Percentiles rank a stretch among this genome's conserved stretches.
These are phyloP conservation scores for Mastacembelus armatus DNA, from an alignment of 2,797 vertebrate genomes.

Conservation along the genomic window DNA sequence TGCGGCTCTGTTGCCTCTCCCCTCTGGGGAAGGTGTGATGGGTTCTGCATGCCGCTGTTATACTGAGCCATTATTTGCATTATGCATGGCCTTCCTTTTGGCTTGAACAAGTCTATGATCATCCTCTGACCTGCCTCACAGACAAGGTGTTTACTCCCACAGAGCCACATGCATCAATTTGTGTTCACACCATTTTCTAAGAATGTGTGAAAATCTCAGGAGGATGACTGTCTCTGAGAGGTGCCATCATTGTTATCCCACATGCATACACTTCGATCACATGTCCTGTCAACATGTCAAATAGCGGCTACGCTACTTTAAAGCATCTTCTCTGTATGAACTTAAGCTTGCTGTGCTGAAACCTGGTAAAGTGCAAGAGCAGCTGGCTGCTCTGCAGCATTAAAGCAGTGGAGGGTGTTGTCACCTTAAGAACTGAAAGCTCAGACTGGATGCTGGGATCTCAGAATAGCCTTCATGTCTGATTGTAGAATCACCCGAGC, in stretches of 20 bases:
- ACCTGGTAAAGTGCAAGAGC: slow-evolving; percentile 29
- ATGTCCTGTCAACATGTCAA: not conserved
- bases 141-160: slow-evolving; percentile 8
- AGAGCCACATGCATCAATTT: slow-evolving; percentile 12
- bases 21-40: not conserved
- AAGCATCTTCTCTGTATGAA: no score
- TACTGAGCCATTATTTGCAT: not conserved
- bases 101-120: slow-evolving; percentile 1
- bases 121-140: slow-evolving; percentile 8
- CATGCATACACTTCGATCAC: not conserved
- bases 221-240: slow-evolving; percentile 3
- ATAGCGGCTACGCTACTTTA: not conserved
- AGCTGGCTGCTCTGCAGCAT: slow-evolving; percentile 32
- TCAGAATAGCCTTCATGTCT: slow-evolving; percentile 47
- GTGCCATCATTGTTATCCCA: not conserved
- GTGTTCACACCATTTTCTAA: slow-evolving; percentile 32
- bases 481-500: slow-evolving; percentile 45
- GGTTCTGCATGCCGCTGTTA: not conserved
- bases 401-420: slow-evolving; percentile 33
- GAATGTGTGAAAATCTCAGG: slow-evolving; percentile 46
- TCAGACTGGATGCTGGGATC: slow-evolving; percentile 35
- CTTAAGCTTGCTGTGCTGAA: not conserved
- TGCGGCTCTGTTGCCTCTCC: not conserved
- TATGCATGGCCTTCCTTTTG: not conserved
- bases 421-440: slow-evolving; percentile 26